Evolutionary conservation across 2,888 invertebrate genomes (phyloP), one percentile per base, ranked within the genome.

Genomic region (Zelleria hepariella): DNA sequence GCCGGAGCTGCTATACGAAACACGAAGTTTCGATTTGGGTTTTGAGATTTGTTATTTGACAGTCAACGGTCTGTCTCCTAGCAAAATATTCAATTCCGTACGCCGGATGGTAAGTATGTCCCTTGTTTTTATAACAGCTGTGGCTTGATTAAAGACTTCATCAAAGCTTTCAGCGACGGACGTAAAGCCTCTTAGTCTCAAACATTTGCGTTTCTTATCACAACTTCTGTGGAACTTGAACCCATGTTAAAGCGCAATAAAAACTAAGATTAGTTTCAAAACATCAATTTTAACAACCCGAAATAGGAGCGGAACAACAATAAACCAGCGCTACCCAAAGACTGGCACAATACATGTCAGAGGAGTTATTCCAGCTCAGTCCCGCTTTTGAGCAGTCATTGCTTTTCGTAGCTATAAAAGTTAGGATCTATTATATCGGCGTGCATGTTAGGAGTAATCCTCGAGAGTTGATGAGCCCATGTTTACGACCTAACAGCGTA

Each of bases 401-500:
- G 27, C 27, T 20, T 42, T 42, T 48, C 26, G 26, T 18, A 25
- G 57, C 55, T 32, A 32, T 55, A 55, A 55, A 55, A 55, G 55
- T 55, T 18, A 55, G 20, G 32, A 55, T 32, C 53, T 32, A 55
- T 73, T 74, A 75, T 74, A 75, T 67, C 71, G 65, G 68, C 72
- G 68, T 69, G 74, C 73, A 73, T 78, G 79, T 75, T 67, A 70
- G 73, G 75, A 75, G 77, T 82, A 81, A 80, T 76, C 74, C 73
- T 62, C 62, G 67, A 62, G 67, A 64, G 72, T 74, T 78, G 80
- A 83, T 74, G 81, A 81, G 76, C 69, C 77, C 76, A 48, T 81
- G 80, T 82, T 83, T 84, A 84, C 78, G 81, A 81, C 66, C 74
- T 64, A 68, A 70, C 70, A 75, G 75, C 74, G 79, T 80, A 82